Evolutionary conservation across 1,140 invertebrate genomes (phyloP).

Genomic region (Leptinotarsa lineolata): DNA sequence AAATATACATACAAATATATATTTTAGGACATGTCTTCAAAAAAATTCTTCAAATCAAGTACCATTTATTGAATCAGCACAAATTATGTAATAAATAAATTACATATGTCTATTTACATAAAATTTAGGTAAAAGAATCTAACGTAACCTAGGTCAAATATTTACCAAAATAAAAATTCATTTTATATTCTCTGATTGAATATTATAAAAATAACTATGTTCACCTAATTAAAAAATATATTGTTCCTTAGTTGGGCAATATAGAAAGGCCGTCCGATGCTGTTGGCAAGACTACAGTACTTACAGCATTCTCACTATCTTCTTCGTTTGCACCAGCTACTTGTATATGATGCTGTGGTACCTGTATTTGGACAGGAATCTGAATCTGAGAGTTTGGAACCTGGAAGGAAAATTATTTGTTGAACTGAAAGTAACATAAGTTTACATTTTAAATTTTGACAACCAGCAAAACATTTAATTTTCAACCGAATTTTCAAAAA

Average conservation of each 20-base stretch:
- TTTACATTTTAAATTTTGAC: too few species aligned
- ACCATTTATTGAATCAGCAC: neutral
- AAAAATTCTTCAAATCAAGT: conserved; percentile 1
- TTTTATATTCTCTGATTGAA: neutral
- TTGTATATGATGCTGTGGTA: conserved; percentile 55
- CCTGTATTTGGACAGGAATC: conserved; percentile 55
- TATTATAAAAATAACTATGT: conserved; percentile 8
- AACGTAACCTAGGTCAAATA: neutral
- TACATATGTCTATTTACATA: neutral
- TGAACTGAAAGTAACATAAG: neutral
- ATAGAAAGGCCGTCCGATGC: conserved; percentile 57
- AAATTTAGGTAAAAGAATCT: neutral
- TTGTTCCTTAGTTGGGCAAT: conserved; percentile 42
- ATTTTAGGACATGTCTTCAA: neutral
- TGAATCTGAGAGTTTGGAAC: conserved; percentile 54
- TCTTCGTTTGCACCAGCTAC: conserved; percentile 41
- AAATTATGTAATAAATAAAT: neutral
- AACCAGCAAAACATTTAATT: too few species aligned
- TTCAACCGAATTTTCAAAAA: too few species aligned
- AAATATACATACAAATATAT: neutral
- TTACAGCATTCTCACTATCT: conserved; percentile 46
- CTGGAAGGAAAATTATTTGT: conserved; percentile 36
- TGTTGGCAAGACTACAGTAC: conserved; percentile 62
- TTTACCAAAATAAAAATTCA: neutral
- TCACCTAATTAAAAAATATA: neutral